Conservation (phyloP, 2,113 vertebrate genomes). For the Catharus minimus region DNA sequence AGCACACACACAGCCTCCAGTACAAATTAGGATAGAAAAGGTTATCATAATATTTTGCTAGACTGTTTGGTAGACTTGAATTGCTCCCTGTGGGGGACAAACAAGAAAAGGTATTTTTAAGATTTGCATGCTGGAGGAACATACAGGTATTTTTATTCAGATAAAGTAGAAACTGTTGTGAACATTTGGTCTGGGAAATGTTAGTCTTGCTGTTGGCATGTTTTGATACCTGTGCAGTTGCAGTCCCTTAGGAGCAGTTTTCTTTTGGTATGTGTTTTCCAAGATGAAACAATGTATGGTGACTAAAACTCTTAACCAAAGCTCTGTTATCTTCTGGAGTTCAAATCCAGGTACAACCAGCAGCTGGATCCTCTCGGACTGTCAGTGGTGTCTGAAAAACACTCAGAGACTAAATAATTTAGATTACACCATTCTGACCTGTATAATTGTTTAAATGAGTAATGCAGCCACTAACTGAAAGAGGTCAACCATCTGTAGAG, state of each 20-base stretch:
- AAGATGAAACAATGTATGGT: not conserved
- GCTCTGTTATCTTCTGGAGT: slow-evolving; percentile 72
- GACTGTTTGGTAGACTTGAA: slow-evolving; percentile 82
- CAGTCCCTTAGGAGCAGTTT: not conserved
- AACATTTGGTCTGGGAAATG: slow-evolving; percentile 18
- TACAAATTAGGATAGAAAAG: slow-evolving; percentile 92
- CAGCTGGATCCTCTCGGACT: slow-evolving; percentile 79
- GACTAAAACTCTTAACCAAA: slow-evolving; percentile 55
- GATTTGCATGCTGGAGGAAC: slow-evolving; percentile 41
- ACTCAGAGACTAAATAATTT: slow-evolving; percentile 86
- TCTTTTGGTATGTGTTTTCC: not conserved
- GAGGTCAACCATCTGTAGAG: slow-evolving; percentile 86
- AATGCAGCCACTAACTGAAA: slow-evolving; percentile 82
- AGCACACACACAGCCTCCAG: slow-evolving; percentile 82
- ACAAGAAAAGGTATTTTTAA: slow-evolving; percentile 73
- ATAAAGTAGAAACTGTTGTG: slow-evolving; percentile 15
- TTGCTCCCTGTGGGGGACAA: slow-evolving; percentile 79
- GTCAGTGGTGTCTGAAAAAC: slow-evolving; percentile 83
- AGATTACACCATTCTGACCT: slow-evolving; percentile 83
- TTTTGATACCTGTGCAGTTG: not conserved
- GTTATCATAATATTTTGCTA: slow-evolving; percentile 94
- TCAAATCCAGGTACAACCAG: slow-evolving; percentile 81
- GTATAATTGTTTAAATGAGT: slow-evolving; percentile 85
- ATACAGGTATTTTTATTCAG: slow-evolving; percentile 37
- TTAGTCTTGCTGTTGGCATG: not conserved